These are phyloP conservation scores for Lasioglossum morio DNA, from an alignment of 2,888 invertebrate genomes.

Conservation along the genomic window DNA sequence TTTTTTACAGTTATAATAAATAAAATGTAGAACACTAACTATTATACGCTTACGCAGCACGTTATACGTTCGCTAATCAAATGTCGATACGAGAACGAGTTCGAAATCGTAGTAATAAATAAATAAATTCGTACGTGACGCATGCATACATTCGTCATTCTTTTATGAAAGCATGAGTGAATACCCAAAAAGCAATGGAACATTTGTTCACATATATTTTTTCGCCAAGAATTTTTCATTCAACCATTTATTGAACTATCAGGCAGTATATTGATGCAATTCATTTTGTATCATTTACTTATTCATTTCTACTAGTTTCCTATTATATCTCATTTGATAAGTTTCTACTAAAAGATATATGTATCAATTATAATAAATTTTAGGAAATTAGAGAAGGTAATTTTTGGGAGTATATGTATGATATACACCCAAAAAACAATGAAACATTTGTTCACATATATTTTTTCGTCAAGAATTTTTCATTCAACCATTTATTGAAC, in stretches of 20 bases:
- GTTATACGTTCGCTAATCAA: slow-evolving; percentile 17
- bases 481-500: neutral
- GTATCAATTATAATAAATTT: neutral
- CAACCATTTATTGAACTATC: neutral
- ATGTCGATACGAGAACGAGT: slow-evolving; percentile 1
- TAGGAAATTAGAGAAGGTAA: neutral
- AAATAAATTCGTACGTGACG: slow-evolving; percentile 8
- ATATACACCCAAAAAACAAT: neutral
- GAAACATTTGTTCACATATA: too few relatives aligned
- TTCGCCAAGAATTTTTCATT: neutral
- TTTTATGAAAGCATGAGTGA: neutral
- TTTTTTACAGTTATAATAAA: slow-evolving; percentile 19
- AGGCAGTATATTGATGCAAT: neutral
- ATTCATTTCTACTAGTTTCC: neutral
- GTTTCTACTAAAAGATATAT: neutral
- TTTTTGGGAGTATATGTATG: too few relatives aligned
- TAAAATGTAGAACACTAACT: slow-evolving; percentile 16
- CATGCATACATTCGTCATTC: slow-evolving; percentile 11
- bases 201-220: too few relatives aligned
- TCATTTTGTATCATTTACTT: neutral
- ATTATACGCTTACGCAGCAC: slow-evolving; percentile 9
- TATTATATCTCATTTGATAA: too few relatives aligned
- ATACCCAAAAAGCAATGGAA: neutral
- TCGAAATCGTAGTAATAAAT: slow-evolving; percentile 10
- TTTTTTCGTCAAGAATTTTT: neutral